Percentiles rank a stretch among this genome's conserved stretches.
These are phyloP conservation scores for Drosophila burlai DNA, from an alignment of 1,140 invertebrate species.

Conservation along the genomic window DNA sequence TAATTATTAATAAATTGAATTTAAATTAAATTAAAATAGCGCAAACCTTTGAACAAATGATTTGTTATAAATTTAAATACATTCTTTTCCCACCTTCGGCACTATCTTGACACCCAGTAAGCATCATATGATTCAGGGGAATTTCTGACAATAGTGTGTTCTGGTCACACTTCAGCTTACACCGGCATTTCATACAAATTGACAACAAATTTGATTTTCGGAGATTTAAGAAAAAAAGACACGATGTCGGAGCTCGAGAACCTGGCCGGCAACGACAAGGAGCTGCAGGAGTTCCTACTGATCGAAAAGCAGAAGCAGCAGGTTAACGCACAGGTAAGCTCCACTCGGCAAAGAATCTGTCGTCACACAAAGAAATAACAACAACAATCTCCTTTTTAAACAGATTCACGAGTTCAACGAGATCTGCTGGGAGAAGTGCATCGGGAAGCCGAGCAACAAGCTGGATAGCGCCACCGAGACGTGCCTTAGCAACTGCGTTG, in stretches of 20 bases:
- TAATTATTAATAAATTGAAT: no score
- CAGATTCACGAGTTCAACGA: conserved; percentile 96
- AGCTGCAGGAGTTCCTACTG: conserved; percentile 93
- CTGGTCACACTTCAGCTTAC: not conserved
- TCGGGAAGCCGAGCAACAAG: conserved; percentile 94
- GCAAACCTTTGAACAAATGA: no score
- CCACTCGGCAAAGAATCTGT: not conserved
- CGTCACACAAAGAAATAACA: not conserved
- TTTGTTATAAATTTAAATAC: not conserved
- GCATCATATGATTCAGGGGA: not conserved
- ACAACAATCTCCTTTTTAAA: no score
- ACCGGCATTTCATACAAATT: conserved; percentile 10
- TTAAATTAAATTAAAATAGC: no score
- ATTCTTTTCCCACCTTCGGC: not conserved
- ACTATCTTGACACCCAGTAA: not conserved
- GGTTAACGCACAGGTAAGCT: conserved; percentile 92
- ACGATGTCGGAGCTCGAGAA: conserved; percentile 83
- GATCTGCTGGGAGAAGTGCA: conserved; percentile 97
- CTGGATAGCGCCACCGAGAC: conserved; percentile 95
- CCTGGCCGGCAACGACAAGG: conserved; percentile 86
- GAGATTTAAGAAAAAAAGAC: conserved; percentile 45
- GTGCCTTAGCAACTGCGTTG: conserved; percentile 96
- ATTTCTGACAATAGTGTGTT: not conserved
- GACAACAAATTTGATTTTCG: conserved; percentile 5
- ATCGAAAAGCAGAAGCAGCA: conserved; percentile 95